phyloP scores from a whole-genome alignment of 2,888 invertebrate genomes.

The Ditula angustiorana region DNA sequence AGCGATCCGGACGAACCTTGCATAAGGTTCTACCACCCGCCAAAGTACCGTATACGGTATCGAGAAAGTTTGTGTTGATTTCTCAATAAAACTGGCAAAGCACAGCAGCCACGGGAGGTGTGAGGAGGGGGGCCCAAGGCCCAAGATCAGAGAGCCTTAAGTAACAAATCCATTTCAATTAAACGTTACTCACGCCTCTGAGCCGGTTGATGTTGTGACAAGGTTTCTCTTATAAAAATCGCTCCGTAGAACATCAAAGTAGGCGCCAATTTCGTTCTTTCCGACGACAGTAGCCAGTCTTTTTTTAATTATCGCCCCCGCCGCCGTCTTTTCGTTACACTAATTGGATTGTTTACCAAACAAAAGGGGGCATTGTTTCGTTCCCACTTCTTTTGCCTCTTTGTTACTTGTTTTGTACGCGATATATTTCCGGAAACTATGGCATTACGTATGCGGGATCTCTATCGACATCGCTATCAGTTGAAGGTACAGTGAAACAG shows the following conservation, averaged over 20 bases:
- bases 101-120: no score
- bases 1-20: no score
- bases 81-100: no score
- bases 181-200: no score
- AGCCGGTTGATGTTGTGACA: neutral
- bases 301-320: slow-evolving; percentile 36
- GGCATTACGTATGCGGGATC: slow-evolving; percentile 15
- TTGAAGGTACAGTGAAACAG: neutral
- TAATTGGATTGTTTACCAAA: slow-evolving; percentile 42
- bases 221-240: neutral
- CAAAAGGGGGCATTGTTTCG: slow-evolving; percentile 37
- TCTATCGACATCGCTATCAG: slow-evolving; percentile 6
- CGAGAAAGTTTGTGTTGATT: no score
- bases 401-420: slow-evolving; percentile 34
- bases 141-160: no score
- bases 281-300: neutral
- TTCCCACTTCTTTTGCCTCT: slow-evolving; percentile 25
- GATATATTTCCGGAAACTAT: slow-evolving; percentile 22
- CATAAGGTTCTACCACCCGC: no score
- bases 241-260: slow-evolving; percentile 11
- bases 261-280: slow-evolving; percentile 9
- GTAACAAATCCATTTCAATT: no score
- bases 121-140: no score
- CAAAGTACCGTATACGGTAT: no score
- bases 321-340: slow-evolving; percentile 36